phyloP scores from a whole-genome alignment of 1,140 invertebrate genomes.

The Saccostrea echinata region DNA sequence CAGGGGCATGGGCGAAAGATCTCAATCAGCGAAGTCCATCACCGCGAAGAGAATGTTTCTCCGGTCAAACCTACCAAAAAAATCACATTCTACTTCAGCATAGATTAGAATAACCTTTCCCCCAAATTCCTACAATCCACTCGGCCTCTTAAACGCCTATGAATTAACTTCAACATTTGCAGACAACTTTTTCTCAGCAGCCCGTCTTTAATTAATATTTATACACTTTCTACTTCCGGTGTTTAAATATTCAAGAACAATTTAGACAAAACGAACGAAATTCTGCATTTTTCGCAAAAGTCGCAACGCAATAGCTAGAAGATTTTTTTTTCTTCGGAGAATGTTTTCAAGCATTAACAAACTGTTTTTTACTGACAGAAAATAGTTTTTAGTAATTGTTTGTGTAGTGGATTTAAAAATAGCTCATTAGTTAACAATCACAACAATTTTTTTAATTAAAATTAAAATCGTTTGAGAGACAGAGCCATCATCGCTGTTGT shows the following conservation, averaged over 20 bases:
- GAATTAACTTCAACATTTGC: conserved; percentile 33
- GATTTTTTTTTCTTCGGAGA: no score
- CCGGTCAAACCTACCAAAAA: conserved; percentile 16
- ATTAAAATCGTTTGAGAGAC: no score
- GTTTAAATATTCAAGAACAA: conserved; percentile 39
- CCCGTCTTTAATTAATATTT: conserved; percentile 57
- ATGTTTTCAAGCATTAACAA: no score
- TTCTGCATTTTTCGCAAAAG: no score
- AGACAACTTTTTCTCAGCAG: conserved; percentile 49
- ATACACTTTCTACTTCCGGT: conserved; percentile 57
- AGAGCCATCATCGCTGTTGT: no score
- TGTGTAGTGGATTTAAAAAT: no score
- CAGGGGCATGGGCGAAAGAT: conserved; percentile 20
- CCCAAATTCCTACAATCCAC: neutral
- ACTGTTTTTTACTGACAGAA: no score
- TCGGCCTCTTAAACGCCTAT: neutral
- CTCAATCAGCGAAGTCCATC: neutral
- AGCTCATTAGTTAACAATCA: no score
- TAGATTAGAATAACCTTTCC: neutral
- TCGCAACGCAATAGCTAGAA: no score
- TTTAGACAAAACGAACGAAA: neutral
- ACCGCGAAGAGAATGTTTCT: neutral
- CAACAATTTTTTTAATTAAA: no score
- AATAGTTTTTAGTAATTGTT: no score
- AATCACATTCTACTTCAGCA: conserved; percentile 8